phyloP scores from a whole-genome alignment of 1,140 invertebrate genomes.

The Drosophila kurseongensis region DNA sequence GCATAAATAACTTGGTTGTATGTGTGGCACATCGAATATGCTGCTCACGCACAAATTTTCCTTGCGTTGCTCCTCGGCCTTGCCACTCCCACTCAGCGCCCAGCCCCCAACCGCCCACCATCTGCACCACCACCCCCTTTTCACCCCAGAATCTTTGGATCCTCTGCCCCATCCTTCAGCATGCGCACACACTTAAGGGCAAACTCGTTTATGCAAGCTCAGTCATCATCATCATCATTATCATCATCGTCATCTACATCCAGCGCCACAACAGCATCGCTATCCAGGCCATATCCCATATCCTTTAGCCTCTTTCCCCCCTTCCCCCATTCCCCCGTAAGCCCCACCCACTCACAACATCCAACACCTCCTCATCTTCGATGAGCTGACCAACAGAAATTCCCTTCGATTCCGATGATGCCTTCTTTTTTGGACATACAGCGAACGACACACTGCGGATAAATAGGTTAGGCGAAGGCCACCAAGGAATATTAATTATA shows the following conservation, averaged over 20 bases:
- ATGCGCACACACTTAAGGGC: constrained; percentile 70
- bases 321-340: not conserved
- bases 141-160: not conserved
- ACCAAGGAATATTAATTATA: too few species aligned
- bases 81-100: not conserved
- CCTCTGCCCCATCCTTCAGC: constrained; percentile 10
- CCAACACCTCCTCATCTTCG: constrained; percentile 22
- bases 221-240: constrained; percentile 62
- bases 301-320: not conserved
- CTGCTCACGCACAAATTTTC: constrained; percentile 70
- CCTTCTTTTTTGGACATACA: constrained; percentile 1
- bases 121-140: not conserved
- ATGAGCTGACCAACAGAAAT: constrained; percentile 50
- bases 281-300: constrained; percentile 21
- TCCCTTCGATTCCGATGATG: constrained; percentile 36
- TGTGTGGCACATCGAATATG: constrained; percentile 60
- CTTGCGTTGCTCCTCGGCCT: constrained; percentile 12
- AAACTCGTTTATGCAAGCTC: constrained; percentile 78
- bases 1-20: constrained; percentile 72
- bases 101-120: not conserved
- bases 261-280: not conserved
- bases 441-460: not conserved
- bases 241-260: not conserved
- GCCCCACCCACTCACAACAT: too few species aligned
- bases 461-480: too few species aligned